phyloP scores from a whole-genome alignment of 2,113 vertebrate genomes.

The Ophthalmolycus amberensis region DNA sequence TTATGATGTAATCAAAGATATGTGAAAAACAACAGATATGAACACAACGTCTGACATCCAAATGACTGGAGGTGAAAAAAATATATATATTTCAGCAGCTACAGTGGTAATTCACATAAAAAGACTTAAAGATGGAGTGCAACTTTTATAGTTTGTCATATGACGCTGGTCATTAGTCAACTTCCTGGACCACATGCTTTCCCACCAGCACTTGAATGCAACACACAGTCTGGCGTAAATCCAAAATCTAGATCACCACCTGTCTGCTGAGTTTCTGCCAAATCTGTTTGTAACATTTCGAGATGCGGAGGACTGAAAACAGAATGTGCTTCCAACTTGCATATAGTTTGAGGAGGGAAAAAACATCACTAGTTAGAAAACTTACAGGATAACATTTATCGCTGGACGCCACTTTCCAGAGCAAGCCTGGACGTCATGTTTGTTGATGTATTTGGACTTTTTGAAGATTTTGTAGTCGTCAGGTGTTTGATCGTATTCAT shows the following conservation, averaged over 20 bases:
- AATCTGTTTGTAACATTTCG: not conserved
- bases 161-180: not conserved
- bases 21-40: not conserved
- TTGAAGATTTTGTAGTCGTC: not conserved
- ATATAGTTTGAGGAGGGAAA: not conserved
- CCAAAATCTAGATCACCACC: conserved; percentile 9
- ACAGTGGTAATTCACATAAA: not conserved
- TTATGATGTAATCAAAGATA: not conserved
- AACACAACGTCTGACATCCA: not conserved
- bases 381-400: not conserved
- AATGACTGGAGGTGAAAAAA: not conserved
- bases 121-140: not conserved
- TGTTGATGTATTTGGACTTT: not conserved
- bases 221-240: not conserved
- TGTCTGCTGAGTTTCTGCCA: not conserved
- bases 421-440: not conserved
- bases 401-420: not conserved
- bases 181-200: not conserved
- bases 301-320: not conserved
- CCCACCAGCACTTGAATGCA: not conserved
- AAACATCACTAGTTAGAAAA: no score
- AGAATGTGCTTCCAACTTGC: not conserved
- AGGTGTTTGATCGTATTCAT: not conserved
- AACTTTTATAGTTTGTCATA: not conserved
- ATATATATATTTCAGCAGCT: not conserved